Base-by-base conservation (phyloP, 1,140 invertebrate species). In the Cyclargus thomasi region DNA sequence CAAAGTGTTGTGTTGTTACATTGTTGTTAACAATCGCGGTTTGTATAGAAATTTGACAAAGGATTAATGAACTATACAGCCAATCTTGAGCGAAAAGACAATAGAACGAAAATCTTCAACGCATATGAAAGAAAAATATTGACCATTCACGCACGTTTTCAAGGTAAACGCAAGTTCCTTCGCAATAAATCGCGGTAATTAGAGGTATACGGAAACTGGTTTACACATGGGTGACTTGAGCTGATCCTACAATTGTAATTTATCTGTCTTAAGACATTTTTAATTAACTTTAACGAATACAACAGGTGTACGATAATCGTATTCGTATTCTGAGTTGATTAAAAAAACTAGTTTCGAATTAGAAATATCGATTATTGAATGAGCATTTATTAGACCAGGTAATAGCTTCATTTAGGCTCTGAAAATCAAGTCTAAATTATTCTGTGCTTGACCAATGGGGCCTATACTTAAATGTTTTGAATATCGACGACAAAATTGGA, bases 181-280 rank as follows among this genome's bases (percentile, higher is more conserved):
- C 66, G 57, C 66, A 63, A 63, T 57, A 63, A 63, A 67, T 67
- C 66, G 16, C 39, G 22, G 23, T 67, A 67, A 63, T 67, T 67
- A 67, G 23, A 53, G 57, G 23, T 8, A 66, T 22, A 8, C 29
- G 23, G 29, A 39, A 63, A 67, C 66, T 67, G 66, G 66, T 67
- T 67, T 53, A 35, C 62, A 18, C 18, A 21, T 39, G 57, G 36
- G 57, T 35, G 23, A 18, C 7, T 29, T 29, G 21, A 65, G 20
- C 2, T 10, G 10, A 36, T 10, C 16, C 16, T 16, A 67, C 57
- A 47, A 47, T 47, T 47, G 39, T 47, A 47, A 47, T 47, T 47
- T 47, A 47, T 16, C 14, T 47, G 14, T 47, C 10, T 47, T 16
- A 16, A 47, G n/a, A 47, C 39, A 47, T 47, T 47, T 47, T 47